These are phyloP conservation scores for Aricia agestis DNA, from an alignment of 1,140 invertebrate species.

Conservation along the genomic window DNA sequence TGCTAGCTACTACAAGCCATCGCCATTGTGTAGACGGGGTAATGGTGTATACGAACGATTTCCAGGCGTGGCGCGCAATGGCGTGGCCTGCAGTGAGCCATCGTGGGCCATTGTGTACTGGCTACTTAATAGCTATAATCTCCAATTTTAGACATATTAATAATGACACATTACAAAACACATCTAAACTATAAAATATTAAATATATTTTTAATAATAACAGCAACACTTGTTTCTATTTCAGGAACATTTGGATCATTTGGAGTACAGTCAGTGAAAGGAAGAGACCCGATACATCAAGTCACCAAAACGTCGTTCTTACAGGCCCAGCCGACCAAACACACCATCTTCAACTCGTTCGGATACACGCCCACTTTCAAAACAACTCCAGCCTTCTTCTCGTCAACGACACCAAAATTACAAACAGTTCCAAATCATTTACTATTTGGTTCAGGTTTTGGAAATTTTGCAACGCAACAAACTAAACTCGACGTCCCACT, in stretches of 20 bases:
- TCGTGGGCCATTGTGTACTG: no score
- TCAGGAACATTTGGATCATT: slow-evolving; percentile 73
- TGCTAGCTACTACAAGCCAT: no score
- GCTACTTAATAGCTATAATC: no score
- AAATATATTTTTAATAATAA: no score
- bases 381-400: slow-evolving; percentile 48
- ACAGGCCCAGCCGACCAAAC: slow-evolving; percentile 55
- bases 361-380: slow-evolving; percentile 57
- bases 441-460: slow-evolving; percentile 46
- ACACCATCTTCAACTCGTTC: slow-evolving; percentile 62
- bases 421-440: slow-evolving; percentile 51
- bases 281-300: slow-evolving; percentile 54
- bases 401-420: slow-evolving; percentile 56
- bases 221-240: no score
- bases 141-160: no score
- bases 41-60: no score
- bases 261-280: slow-evolving; percentile 66
- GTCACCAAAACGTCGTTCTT: slow-evolving; percentile 55
- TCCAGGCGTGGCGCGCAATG: no score
- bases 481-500: slow-evolving; percentile 46
- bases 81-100: no score
- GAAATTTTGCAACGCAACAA: slow-evolving; percentile 49
- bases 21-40: no score
- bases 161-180: no score
- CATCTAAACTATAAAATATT: no score